Evolutionary conservation across 2,797 vertebrate genomes (phyloP).

Genomic region (Pelochelys cantorii): DNA sequence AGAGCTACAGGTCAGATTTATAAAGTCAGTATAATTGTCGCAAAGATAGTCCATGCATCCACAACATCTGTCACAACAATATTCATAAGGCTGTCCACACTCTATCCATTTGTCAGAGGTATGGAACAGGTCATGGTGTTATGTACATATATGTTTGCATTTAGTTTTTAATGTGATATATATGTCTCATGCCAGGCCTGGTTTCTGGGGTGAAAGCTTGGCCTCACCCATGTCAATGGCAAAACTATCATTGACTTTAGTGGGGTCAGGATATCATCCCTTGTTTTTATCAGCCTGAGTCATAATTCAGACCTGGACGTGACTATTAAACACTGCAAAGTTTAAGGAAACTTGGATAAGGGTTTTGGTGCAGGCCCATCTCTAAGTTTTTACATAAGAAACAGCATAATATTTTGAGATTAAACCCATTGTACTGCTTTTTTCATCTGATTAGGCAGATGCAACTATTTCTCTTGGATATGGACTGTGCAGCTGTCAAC

Average conservation of each 20-base stretch:
- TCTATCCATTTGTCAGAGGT: constrained; percentile 25
- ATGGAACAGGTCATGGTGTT: background rate
- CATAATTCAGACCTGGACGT: constrained; percentile 7
- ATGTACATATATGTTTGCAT: background rate
- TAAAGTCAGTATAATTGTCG: background rate
- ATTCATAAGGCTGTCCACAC: constrained; percentile 9
- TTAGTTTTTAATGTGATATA: background rate
- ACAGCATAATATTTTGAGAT: background rate
- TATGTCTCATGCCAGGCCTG: background rate
- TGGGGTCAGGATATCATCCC: constrained; percentile 21
- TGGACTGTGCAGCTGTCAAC: background rate
- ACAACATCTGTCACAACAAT: background rate
- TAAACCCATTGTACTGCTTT: background rate
- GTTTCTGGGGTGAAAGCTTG: constrained; percentile 15
- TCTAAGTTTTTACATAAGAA: background rate
- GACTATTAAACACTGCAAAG: constrained; percentile 20
- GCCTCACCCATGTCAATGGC: background rate
- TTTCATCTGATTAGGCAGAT: background rate
- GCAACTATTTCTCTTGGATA: background rate
- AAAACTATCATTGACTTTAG: constrained; percentile 35
- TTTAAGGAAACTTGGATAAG: constrained; percentile 24
- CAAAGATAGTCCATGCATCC: background rate
- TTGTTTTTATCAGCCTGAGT: constrained; percentile 37
- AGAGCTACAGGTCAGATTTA: background rate
- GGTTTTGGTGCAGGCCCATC: background rate